Base-by-base conservation (phyloP, 2,888 invertebrate species). In the Drosophila percnosoma region DNA sequence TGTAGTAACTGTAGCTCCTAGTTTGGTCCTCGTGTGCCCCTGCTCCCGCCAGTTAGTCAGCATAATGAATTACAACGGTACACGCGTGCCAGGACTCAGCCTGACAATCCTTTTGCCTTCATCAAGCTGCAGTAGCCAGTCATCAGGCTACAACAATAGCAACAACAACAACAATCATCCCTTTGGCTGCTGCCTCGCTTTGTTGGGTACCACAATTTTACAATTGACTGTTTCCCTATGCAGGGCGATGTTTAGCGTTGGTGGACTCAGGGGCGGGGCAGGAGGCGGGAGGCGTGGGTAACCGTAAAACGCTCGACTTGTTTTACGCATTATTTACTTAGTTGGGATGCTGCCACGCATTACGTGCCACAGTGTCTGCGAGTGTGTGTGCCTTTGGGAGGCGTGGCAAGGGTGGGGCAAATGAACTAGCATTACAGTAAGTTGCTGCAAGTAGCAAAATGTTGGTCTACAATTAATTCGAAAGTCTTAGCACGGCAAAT, bases 311-410 rank as follows among this genome's bases (percentile, higher is more conserved):
- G 89, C 83, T 88, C 76, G 87, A 88, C 82, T 90, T 86, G 87
- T 88, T 90, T 86, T 88, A 87, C 87, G 87, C 89, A 86, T 88
- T 87, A 87, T 88, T 87, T 82, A 86, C 82, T 83, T 78, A 78
- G 77, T 77, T 79, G 76, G 79, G 83, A 82, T 75, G 83, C 87
- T 83, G 60, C 49, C 51, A 58, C 73, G 70, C 57, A 65, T 29
- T 67, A 67, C 71, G 81, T 68, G 65, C 53, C 51, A 62, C 36
- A 40, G 40, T 49, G 29, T 52, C 15, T 57, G 38, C 61, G 71
- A 68, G 40, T 61, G 58, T 61, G 53, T 55, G 34, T 24, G 45
- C 52, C 13, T 6, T 15, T 31, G 40, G 40, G 60, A 59, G 87
- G 85, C 70, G 78, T 83, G 89, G 73, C 78, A 75, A 76, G 45